Evolutionary conservation across 2,113 vertebrate genomes (phyloP).

Genomic region (Ginglymostoma cirratum): DNA sequence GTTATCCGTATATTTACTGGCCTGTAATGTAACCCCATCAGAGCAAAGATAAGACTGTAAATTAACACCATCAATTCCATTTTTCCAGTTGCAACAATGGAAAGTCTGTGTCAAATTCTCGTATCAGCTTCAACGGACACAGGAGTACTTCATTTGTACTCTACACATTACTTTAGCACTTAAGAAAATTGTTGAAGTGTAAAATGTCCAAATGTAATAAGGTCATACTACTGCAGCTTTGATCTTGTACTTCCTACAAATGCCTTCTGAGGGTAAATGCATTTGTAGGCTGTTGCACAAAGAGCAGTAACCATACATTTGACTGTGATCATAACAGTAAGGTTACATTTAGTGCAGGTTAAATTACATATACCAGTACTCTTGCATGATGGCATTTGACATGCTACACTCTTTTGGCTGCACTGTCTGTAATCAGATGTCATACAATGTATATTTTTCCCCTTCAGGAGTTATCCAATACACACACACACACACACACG

Average conservation of each 20-base stretch:
- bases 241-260: neutral
- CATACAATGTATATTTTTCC: neutral
- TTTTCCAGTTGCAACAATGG: neutral
- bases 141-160: neutral
- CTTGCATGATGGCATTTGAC: slow-evolving; percentile 21
- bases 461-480: neutral
- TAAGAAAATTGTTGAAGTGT: neutral
- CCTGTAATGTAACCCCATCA: neutral
- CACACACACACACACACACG: neutral
- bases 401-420: neutral
- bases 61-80: neutral
- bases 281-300: neutral
- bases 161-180: neutral
- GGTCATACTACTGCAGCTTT: neutral
- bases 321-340: neutral
- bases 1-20: neutral
- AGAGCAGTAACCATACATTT: neutral
- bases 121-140: neutral
- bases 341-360: neutral
- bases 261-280: neutral
- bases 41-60: slow-evolving; percentile 10
- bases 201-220: slow-evolving; percentile 10
- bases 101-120: neutral
- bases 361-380: neutral
- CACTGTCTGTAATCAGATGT: neutral